Percentiles rank a stretch among this genome's conserved stretches.
phyloP scores from a whole-genome alignment of 2,797 vertebrate species.

The Otolemur crassicaudatus region DNA sequence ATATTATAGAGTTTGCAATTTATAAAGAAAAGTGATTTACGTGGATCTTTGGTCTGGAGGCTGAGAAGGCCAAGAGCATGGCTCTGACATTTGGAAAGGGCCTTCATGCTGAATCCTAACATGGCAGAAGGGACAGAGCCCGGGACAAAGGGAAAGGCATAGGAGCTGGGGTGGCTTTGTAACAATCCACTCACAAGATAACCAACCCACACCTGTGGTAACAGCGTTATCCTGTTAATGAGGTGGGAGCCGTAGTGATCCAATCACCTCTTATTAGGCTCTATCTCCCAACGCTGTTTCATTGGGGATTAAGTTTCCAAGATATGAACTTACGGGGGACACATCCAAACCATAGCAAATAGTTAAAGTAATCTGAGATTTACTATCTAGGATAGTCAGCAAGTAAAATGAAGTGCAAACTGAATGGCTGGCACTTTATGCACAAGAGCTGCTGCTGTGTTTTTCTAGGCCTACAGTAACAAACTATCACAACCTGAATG shows the following conservation, averaged over 20 bases:
- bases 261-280: background rate
- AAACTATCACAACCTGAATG: background rate
- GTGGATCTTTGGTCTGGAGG: background rate
- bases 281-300: background rate
- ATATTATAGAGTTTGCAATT: background rate
- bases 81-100: background rate
- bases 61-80: background rate
- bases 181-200: background rate
- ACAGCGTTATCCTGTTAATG: background rate
- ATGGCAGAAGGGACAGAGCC: background rate
- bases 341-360: background rate
- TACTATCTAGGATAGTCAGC: background rate
- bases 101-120: background rate
- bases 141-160: background rate
- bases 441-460: background rate
- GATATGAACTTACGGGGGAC: background rate
- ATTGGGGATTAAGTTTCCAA: background rate
- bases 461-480: background rate
- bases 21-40: background rate
- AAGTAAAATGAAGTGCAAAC: background rate
- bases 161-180: background rate
- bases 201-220: background rate
- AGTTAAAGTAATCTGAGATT: conserved; percentile 24
- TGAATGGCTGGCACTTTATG: background rate
- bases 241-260: background rate